phyloP scores from a whole-genome alignment of 2,797 vertebrate genomes.

The Oryzias sinensis region DNA sequence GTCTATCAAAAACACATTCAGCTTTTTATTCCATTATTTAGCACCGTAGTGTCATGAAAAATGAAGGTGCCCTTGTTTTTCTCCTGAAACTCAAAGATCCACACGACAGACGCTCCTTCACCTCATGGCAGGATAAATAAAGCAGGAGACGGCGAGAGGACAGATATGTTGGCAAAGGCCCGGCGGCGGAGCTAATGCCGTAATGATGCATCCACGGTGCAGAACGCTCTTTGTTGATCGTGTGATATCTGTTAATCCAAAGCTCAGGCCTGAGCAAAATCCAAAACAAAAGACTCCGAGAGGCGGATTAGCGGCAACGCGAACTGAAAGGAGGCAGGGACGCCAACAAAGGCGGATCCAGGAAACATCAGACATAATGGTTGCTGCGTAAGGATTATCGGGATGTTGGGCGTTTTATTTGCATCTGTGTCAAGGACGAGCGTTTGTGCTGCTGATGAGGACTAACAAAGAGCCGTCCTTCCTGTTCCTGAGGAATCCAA shows the following conservation, averaged over 20 bases:
- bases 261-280: constrained; percentile 61
- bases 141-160: constrained; percentile 33
- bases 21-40: constrained; percentile 1
- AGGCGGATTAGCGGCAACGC: constrained; percentile 50
- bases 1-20: not conserved
- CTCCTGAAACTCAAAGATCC: constrained; percentile 6
- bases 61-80: constrained; percentile 1
- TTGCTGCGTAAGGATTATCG: constrained; percentile 41
- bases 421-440: constrained; percentile 54
- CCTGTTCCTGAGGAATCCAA: too few relatives aligned
- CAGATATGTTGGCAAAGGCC: constrained; percentile 69
- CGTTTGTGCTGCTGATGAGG: constrained; percentile 15
- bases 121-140: constrained; percentile 52
- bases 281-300: constrained; percentile 49
- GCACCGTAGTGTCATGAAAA: constrained; percentile 2
- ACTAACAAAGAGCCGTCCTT: not conserved
- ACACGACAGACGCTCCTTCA: constrained; percentile 49
- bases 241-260: constrained; percentile 69
- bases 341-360: constrained; percentile 30
- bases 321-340: constrained; percentile 52
- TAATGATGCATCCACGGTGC: constrained; percentile 66
- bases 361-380: constrained; percentile 41
- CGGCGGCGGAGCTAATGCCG: constrained; percentile 55
- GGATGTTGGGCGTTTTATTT: constrained; percentile 32
- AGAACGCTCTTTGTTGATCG: constrained; percentile 68